Conservation (phyloP, 2,888 invertebrate species). For the Drosophila imparisetae region DNA sequence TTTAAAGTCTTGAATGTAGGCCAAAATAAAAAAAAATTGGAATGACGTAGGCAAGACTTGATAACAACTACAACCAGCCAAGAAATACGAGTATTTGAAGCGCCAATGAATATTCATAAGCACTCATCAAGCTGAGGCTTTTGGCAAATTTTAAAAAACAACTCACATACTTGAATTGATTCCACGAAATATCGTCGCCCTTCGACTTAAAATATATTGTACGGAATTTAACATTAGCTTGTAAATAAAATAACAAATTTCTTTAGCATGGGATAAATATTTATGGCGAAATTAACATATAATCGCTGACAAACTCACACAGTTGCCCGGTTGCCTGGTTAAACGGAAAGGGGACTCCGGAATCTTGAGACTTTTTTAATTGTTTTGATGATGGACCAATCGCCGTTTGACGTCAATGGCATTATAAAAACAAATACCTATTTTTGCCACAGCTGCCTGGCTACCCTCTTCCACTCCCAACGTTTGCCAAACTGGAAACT, state of each 20-base stretch:
- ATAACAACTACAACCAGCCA: constrained; percentile 16
- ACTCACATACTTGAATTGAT: constrained; percentile 22
- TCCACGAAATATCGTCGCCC: constrained; percentile 36
- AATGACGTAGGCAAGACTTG: constrained; percentile 25
- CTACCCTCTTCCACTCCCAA: neutral
- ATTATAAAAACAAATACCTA: constrained; percentile 74
- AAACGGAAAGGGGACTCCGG: constrained; percentile 14
- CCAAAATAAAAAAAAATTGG: constrained; percentile 28
- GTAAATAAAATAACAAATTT: constrained; percentile 54
- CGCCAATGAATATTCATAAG: constrained; percentile 70
- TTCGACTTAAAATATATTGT: constrained; percentile 36
- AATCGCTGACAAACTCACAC: constrained; percentile 15
- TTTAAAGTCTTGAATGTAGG: constrained; percentile 49
- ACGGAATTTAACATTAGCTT: constrained; percentile 41
- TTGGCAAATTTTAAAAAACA: constrained; percentile 28
- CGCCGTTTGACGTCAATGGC: constrained; percentile 70
- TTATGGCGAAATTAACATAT: constrained; percentile 59
- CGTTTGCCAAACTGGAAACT: constrained; percentile 43
- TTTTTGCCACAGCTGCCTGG: neutral
- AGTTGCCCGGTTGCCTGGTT: constrained; percentile 22
- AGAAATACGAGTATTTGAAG: constrained; percentile 42
- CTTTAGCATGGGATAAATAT: constrained; percentile 48
- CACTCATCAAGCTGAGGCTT: constrained; percentile 27
- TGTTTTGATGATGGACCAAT: constrained; percentile 63
- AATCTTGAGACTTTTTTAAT: constrained; percentile 59